Evolutionary conservation across 2,888 invertebrate species (phyloP), one percentile per base, ranked within the genome.

Genomic region (Meiosimyza platycephala): DNA sequence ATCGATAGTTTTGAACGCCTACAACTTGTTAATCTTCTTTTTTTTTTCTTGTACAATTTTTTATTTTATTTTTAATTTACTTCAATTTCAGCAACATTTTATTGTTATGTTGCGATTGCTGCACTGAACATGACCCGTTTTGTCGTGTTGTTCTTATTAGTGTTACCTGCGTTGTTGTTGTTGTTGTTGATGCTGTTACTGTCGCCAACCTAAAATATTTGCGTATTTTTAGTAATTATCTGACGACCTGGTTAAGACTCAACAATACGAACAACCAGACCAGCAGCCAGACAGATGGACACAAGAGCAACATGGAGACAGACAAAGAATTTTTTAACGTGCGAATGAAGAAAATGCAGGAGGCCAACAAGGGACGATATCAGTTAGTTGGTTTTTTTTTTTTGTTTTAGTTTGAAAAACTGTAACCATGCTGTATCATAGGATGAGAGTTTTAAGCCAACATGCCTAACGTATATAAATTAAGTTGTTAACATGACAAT

Each of bases 401-500:
- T 6, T n/a, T n/a, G n/a, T n/a, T 16, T 51, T 52, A 4, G 51
- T 48, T 52, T 18, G 9, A 13, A 18, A 12, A 66, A 67, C 47
- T 28, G 66, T 52, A 51, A 22, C 63, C 63, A 62, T 22, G 63
- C 62, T 54, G 33, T 18, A 40, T 51, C 9, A 59, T 22, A 18
- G 52, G 11, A 55, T 33, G 54, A 67, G 33, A 33, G 72, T 71
- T 74, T 77, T 75, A 76, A 76, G 79, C 79, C 79, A 79, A 78
- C 76, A 75, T 76, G 77, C 76, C 79, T 77, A 77, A 79, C 75
- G 78, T 79, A 80, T 78, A 84, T 84, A 84, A 84, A 84, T 84
- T 85, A 84, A 84, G 85, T 85, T 84, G 85, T 85, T 85, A 85
- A 84, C 84, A 84, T 82, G 85, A 84, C 84, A 83, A 81, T 79